phyloP scores from a whole-genome alignment of 2,888 invertebrate genomes.

The Resseliella maxima region DNA sequence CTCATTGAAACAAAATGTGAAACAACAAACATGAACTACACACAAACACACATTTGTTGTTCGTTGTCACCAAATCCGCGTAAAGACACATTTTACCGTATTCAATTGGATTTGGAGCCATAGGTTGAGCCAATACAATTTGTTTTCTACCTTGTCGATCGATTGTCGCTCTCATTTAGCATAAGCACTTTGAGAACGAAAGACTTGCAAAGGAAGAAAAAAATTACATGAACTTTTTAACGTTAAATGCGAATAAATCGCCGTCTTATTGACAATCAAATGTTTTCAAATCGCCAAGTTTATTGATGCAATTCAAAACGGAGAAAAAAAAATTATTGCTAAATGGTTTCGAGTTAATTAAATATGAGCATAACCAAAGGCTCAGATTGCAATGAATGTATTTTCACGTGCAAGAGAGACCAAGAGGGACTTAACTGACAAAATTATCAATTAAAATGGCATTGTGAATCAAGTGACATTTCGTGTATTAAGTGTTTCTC shows the following conservation, averaged over 20 bases:
- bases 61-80: constrained; percentile 43
- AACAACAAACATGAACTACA: neutral
- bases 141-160: constrained; percentile 28
- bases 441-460: constrained; percentile 23
- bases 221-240: neutral
- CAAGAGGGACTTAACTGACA: neutral
- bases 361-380: neutral
- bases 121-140: neutral
- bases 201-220: neutral
- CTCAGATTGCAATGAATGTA: neutral
- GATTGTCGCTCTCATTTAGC: constrained; percentile 36
- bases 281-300: neutral
- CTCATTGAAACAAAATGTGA: constrained; percentile 7
- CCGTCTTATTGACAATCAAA: constrained; percentile 4
- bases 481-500: neutral
- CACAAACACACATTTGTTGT: constrained; percentile 42
- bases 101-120: neutral
- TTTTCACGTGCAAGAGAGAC: neutral
- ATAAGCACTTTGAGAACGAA: neutral
- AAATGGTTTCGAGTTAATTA: constrained; percentile 33
- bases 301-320: too few relatives aligned
- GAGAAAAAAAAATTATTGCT: too few relatives aligned
- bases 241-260: neutral
- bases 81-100: neutral
- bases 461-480: constrained; percentile 26